Conservation (phyloP, 2,113 vertebrate genomes). For the Thamnaconus septentrionalis region DNA sequence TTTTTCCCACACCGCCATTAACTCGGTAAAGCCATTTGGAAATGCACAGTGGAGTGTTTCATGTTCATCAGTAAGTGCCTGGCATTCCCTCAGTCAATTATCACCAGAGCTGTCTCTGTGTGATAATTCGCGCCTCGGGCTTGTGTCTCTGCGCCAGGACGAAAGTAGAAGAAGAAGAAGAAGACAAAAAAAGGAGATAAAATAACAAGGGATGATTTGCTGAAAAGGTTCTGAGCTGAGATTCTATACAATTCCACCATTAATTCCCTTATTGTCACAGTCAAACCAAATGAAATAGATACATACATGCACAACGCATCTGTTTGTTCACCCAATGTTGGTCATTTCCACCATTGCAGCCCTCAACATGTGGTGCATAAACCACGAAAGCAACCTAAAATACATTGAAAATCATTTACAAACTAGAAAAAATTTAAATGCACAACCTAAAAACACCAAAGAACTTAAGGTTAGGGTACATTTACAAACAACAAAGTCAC, state of each 20-base stretch:
- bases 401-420: too few relatives aligned
- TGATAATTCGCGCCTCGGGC: conserved; percentile 57
- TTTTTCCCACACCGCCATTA: conserved; percentile 66
- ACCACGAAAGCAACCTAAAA: too few relatives aligned
- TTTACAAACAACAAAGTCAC: too few relatives aligned
- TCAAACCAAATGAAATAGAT: not conserved
- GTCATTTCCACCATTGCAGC: too few relatives aligned
- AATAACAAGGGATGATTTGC: conserved; percentile 36
- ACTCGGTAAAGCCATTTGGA: conserved; percentile 67
- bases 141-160: conserved; percentile 29
- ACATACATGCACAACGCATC: not conserved
- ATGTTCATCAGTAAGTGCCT: conserved; percentile 69
- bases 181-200: too few relatives aligned
- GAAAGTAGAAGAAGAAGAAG: conserved; percentile 1
- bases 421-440: too few relatives aligned
- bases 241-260: conserved; percentile 25
- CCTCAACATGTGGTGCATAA: too few relatives aligned
- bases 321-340: too few relatives aligned
- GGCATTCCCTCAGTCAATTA: conserved; percentile 72
- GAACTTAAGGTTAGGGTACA: too few relatives aligned
- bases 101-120: conserved; percentile 58
- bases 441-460: too few relatives aligned
- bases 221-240: conserved; percentile 24
- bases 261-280: conserved; percentile 7
- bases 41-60: conserved; percentile 63